Base-by-base conservation (phyloP, 2,797 vertebrate species). In the Diplodus sargus region DNA sequence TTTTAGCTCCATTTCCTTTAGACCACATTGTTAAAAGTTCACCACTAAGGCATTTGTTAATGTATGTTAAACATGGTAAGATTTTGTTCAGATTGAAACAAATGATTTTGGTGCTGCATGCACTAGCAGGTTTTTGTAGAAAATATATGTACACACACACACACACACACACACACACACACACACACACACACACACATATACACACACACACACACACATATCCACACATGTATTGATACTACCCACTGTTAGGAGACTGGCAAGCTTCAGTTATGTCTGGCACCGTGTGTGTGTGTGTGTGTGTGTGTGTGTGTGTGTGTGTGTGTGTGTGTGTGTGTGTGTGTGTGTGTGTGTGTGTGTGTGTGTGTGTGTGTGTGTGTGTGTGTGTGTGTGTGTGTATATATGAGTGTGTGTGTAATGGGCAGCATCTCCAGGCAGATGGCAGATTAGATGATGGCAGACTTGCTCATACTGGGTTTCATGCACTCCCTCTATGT, bases 381-480 rank as follows among this genome's bases (percentile, higher is more conserved):
- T n/a, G n/a, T n/a, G n/a, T n/a, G 43, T 51, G n/a, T 81, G 10
- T 76, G 25, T 57, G 18, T 78, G 7, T 49, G 4, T 65, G 14
- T 79, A 53, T 64, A 34, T 70, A 42, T 74, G 43, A 85, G 47
- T 82, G 71, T 73, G 43, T 12, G 48, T 71, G 76, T 58, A 45
- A 59, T 85, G 74, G 66, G 78, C 83, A 88, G 78, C 76, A 78
- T 70, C 70, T 89, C 70, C 61, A 81, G 82, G 84, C 93, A 95
- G 93, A 94, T 94, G 94, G 94, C 81, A 86, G 87, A 91, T 93
- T 90, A 91, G 86, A 90, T 79, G 88, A 86, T 71, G 60, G 78
- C 83, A 87, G 79, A 84, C 81, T 68, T 74, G 70, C 90, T 82
- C 74, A 89, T 82, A 80, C 60, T 61, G 62, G 70, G 66, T 81